These are phyloP conservation scores for Darevskia mixta DNA, from an alignment of 2,797 vertebrate genomes.

Conservation along the genomic window DNA sequence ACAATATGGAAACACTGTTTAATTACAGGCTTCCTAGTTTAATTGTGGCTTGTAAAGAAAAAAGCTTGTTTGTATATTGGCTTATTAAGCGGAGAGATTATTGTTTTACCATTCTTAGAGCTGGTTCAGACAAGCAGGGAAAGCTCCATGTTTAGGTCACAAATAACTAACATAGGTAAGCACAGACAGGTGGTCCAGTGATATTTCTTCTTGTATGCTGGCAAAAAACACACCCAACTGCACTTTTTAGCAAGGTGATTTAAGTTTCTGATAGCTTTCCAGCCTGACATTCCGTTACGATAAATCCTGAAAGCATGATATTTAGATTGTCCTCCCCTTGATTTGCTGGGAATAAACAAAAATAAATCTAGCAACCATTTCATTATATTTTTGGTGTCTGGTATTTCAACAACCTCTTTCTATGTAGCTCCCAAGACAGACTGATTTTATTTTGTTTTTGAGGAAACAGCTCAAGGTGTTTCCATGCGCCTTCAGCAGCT, in stretches of 20 bases:
- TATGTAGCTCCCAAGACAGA: neutral
- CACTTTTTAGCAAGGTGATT: neutral
- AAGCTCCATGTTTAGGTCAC: neutral
- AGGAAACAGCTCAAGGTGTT: neutral
- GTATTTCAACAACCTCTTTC: neutral
- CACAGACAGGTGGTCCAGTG: neutral
- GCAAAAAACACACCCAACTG: too few species aligned
- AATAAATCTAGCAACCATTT: neutral
- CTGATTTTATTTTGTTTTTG: too few species aligned
- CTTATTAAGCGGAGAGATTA: too few species aligned
- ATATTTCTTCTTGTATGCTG: too few species aligned
- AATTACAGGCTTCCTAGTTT: too few species aligned
- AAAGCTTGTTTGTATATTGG: too few species aligned
- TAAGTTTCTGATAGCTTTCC: neutral
- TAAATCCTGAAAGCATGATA: neutral
- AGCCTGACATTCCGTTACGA: neutral
- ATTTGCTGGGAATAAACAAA: neutral
- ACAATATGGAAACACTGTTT: too few species aligned
- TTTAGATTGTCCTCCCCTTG: neutral
- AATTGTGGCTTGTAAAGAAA: too few species aligned
- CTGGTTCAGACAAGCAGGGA: too few species aligned
- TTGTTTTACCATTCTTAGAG: too few species aligned
- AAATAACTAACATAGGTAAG: neutral
- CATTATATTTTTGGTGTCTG: neutral
- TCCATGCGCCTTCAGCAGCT: too few species aligned